These are phyloP conservation scores for Tetragnatha montana DNA, from an alignment of 2,888 invertebrate species.

Conservation along the genomic window DNA sequence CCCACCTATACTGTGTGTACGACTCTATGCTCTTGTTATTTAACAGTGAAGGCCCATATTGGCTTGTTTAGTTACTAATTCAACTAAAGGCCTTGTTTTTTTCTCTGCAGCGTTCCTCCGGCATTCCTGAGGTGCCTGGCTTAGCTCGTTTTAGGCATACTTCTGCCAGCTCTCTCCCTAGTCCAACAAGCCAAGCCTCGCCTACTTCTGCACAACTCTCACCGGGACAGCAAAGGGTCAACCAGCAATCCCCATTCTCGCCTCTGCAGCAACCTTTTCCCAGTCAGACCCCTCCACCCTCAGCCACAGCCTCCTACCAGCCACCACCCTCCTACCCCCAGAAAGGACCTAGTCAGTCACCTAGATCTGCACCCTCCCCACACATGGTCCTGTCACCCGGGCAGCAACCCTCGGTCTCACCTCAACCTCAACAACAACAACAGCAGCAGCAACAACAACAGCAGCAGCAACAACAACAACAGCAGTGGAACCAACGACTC, in stretches of 20 bases:
- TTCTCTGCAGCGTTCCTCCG: slow-evolving; percentile 77
- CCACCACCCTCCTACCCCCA: slow-evolving; percentile 71
- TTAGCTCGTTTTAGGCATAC: slow-evolving; percentile 80
- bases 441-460: neutral
- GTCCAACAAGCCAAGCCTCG: slow-evolving; percentile 61
- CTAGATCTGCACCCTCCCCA: slow-evolving; percentile 41
- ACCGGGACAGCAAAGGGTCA: slow-evolving; percentile 63
- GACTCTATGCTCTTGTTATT: no score
- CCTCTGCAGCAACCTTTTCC: slow-evolving; percentile 69
- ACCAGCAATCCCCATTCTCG: slow-evolving; percentile 65
- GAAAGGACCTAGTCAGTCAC: slow-evolving; percentile 65
- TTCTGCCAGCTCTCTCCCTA: slow-evolving; percentile 54
- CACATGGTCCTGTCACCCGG: slow-evolving; percentile 57
- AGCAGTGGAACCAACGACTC: slow-evolving; percentile 54
- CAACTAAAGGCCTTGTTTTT: slow-evolving; percentile 32
- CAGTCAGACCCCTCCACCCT: slow-evolving; percentile 66
- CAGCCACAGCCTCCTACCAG: slow-evolving; percentile 73
- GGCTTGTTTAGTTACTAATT: neutral
- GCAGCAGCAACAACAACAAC: neutral
- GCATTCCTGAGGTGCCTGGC: slow-evolving; percentile 80
- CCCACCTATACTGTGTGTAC: no score
- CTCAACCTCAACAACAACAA: neutral
- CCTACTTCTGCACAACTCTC: slow-evolving; percentile 65
- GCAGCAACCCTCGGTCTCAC: slow-evolving; percentile 39
- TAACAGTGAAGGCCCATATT: no score